Evolutionary conservation across 2,797 vertebrate species (phyloP), one percentile per base, ranked within the genome.

Genomic region (Ctenopoma multispine): DNA sequence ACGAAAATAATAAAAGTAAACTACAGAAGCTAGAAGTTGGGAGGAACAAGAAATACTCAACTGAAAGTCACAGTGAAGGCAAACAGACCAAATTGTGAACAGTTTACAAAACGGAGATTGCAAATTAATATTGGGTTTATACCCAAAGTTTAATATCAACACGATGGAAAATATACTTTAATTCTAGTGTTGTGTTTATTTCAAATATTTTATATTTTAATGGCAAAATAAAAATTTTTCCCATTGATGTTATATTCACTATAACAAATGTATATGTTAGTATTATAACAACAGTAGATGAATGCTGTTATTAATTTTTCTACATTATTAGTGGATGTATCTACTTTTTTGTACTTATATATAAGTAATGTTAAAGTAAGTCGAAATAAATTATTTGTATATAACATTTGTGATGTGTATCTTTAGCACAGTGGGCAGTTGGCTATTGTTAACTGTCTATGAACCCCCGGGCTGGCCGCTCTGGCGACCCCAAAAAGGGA

Each of bases 51-150:
- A 90, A 64, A 65, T 46, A 66, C n/a, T 66, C 75, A 2, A 2
- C 17, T 14, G 50, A 73, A 36, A 17, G 53, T 38, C 17, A 73
- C 0, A 1, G 82, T 23, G 4, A 31, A 21, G 14, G 0, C 13
- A 82, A 48, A 68, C 64, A 88, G 73, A 89, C 80, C 53, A 89
- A 82, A 65, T 66, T 95, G 31, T 93, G 71, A 93, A 76, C 20
- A 41, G 38, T 14, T 4, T 60, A 21, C 49, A 57, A 53, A n/a
- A 27, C 13, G 7, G n/a, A 23, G 2, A 41, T 7, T 4, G 46
- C 4, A 47, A 13, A 12, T 23, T 5, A 15, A 40, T 36, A 40
- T 56, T 20, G 10, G n/a, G 14, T 12, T 69, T 36, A 5, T 62
- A 11, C 18, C 17, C 44, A 47, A 49, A 27, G 49, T 53, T 61